Conservation (phyloP, 2,113 vertebrate species). For the Esox niger region DNA sequence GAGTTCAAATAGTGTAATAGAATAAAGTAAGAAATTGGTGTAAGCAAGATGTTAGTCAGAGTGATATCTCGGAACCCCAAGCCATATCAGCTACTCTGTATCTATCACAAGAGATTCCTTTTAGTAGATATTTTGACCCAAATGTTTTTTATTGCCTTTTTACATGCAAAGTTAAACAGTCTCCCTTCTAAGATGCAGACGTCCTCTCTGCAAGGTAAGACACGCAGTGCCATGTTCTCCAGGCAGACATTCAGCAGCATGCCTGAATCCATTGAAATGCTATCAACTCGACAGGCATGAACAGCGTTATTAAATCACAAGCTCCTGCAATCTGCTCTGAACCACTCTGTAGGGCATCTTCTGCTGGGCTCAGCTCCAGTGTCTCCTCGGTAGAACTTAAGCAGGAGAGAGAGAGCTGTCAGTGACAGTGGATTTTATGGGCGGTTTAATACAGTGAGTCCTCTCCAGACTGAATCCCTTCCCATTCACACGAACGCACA, state of each 20-base stretch:
- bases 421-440: constrained; percentile 41
- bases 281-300: constrained; percentile 42
- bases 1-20: neutral
- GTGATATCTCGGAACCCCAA: no score
- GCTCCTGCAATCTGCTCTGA: constrained; percentile 32
- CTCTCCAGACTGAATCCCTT: constrained; percentile 27
- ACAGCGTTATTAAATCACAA: constrained; percentile 34
- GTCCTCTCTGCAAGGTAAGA: neutral
- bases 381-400: constrained; percentile 32
- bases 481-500: neutral
- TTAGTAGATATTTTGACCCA: no score
- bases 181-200: neutral
- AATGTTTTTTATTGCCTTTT: no score
- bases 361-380: constrained; percentile 27
- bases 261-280: no score
- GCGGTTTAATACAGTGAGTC: constrained; percentile 53
- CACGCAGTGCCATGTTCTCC: constrained; percentile 20
- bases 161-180: neutral
- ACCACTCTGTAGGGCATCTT: constrained; percentile 4
- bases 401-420: constrained; percentile 19
- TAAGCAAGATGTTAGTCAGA: no score
- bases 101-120: no score
- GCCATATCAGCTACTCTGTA: no score
- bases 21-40: no score
- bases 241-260: constrained; percentile 4